Evolutionary conservation across 2,888 invertebrate genomes (phyloP), one percentile per base, ranked within the genome.

Genomic region (Scaptomyza cyrtandrae): DNA sequence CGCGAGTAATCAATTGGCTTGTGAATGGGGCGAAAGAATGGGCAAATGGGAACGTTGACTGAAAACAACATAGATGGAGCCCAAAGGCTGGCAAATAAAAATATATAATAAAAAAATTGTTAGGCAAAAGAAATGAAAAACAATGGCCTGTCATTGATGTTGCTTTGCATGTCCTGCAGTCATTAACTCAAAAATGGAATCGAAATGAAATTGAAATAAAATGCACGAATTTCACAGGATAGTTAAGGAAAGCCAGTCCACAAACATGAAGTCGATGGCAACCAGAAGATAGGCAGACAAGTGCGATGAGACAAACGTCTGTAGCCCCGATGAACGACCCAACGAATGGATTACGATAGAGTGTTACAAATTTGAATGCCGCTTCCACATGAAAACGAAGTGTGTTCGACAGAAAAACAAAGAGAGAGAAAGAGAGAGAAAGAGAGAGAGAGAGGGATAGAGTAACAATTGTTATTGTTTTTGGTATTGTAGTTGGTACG

Each of bases 181-280:
- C 90, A 89, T 91, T 91, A 89, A 88, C 79, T 88, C 73, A 69
- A 78, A 78, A 84, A 75, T 75, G 60, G 76, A 78, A 88, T 86
- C 80, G 79, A 78, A 89, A 80, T 88, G 79, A 82, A 88, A 90
- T 89, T 89, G 84, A 90, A 89, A 88, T 84, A 88, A 90, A 90
- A 88, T 80, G 84, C 86, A 86, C 78, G 76, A 65, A 63, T 65
- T 54, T 52, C 62, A 73, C 64, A 59, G 80, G 59, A 62, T 63
- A 52, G 60, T 61, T 69, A 48, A 16, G 54, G 60, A 14, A 48
- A 49, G 55, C 27, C 53, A 49, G 52, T 14, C 2, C 0, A 27
- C 35, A 24, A 46, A 62, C 62, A 44, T 45, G 58, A 31, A 53
- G 37, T 48, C 33, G 52, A 53, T 44, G 46, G 44, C 55, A 67